Evolutionary conservation across 1,140 invertebrate genomes (phyloP).

Genomic region (Neocloeon triangulifer): DNA sequence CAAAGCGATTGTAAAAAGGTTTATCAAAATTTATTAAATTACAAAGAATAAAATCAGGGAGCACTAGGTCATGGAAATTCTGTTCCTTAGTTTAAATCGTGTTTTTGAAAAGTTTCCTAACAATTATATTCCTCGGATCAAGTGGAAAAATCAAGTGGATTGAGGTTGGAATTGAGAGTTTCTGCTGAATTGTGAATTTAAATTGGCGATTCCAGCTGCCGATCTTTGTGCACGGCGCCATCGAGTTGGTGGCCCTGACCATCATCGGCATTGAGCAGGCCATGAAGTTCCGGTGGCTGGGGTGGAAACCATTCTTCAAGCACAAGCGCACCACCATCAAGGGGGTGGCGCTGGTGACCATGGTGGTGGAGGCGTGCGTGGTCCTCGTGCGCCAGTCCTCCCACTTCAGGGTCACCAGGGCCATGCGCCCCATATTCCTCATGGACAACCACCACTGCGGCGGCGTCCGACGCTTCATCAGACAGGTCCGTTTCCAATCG

Average conservation of each 20-base stretch:
- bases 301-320: slow-evolving; percentile 54
- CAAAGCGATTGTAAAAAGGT: too few species aligned
- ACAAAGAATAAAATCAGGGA: too few species aligned
- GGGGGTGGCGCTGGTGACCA: slow-evolving; percentile 53
- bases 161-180: too few species aligned
- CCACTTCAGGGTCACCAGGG: slow-evolving; percentile 69
- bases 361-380: slow-evolving; percentile 64
- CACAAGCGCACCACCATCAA: slow-evolving; percentile 72
- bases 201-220: slow-evolving; percentile 27
- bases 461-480: slow-evolving; percentile 23
- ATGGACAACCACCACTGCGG: slow-evolving; percentile 70
- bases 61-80: too few species aligned
- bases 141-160: too few species aligned
- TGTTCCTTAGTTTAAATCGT: too few species aligned
- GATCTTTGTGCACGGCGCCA: slow-evolving; percentile 56
- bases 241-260: slow-evolving; percentile 55
- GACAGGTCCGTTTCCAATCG: slow-evolving; percentile 9
- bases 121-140: too few species aligned
- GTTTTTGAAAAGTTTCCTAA: too few species aligned
- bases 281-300: slow-evolving; percentile 67
- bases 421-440: slow-evolving; percentile 71
- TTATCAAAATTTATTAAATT: too few species aligned
- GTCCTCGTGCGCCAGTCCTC: slow-evolving; percentile 61
- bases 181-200: too few species aligned
- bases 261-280: slow-evolving; percentile 57